Evolutionary conservation across 1,140 invertebrate species (phyloP), one percentile per base, ranked within the genome.

Genomic region (Cyclargus thomasi): DNA sequence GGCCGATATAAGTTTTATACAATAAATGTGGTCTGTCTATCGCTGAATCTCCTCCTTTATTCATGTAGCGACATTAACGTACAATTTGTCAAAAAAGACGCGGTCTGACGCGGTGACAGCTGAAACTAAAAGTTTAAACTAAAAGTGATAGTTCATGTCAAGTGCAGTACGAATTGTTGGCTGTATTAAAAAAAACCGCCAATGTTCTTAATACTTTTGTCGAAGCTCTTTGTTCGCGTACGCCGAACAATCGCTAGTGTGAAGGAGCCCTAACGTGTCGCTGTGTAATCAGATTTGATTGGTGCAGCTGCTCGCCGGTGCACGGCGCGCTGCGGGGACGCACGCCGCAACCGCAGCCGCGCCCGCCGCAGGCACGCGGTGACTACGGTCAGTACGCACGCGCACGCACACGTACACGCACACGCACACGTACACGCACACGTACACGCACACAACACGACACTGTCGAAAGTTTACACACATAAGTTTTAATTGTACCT

Each of bases 381-480:
- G 96, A 97, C 88, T 97, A 97, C 92, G 96, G 96, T 97, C 94
- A 96, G 95, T 94, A 82, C 68, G 53, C 67, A 23, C 57, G n/a
- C 66, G 2, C 70, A 63, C 75, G 62, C 67, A 64, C 68, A 70
- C 71, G 69, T 65, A 55, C 20, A 72, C 67, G 63, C 71, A 70
- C 71, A 71, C 74, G 17, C 21, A 29, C 62, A 63, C 23, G 55
- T 55, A 70, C 71, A 71, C 74, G 17, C 21, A 29, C 62, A 63
- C 23, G 55, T 55, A 68, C 67, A 65, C 62, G 22, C 63, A 47
- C 64, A 29, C 35, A 18, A 47, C 63, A 64, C 16, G 14, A 53
- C n/a, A 64, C 35, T 5, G 17, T 14, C 2, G n/a, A 47, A 47
- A 14, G 14, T 1, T 47, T 14, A 47, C 5, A 29, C 8, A 5